phyloP scores from a whole-genome alignment of 2,888 invertebrate species.

The Arrhopalites spinosus region DNA sequence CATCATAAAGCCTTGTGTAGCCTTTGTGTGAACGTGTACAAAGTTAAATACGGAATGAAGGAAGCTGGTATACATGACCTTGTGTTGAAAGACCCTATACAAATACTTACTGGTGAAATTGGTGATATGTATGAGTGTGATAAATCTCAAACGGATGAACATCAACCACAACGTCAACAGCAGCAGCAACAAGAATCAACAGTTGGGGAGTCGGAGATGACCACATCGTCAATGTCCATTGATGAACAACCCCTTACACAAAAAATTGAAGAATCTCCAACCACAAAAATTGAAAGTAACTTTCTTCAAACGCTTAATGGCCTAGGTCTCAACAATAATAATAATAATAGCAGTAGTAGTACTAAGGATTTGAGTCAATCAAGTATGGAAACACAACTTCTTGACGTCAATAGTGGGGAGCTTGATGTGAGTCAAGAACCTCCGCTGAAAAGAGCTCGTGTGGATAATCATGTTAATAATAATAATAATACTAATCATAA shows the following conservation, averaged over 20 bases:
- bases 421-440: constrained; percentile 28
- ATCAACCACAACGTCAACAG: background rate
- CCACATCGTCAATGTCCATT: background rate
- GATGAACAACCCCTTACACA: background rate
- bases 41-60: constrained; percentile 51
- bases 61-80: constrained; percentile 54
- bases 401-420: background rate
- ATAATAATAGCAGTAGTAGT: background rate
- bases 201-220: background rate
- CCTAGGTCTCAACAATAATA: constrained; percentile 23
- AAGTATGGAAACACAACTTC: background rate
- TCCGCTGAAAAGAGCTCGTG: constrained; percentile 37
- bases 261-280: constrained; percentile 3
- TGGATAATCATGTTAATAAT: constrained; percentile 28
- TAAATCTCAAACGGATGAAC: constrained; percentile 8
- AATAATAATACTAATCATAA: background rate
- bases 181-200: background rate
- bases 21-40: constrained; percentile 53
- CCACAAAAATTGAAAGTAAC: background rate
- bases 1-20: constrained; percentile 57
- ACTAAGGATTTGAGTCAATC: background rate
- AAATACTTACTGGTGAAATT: constrained; percentile 7
- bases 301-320: constrained; percentile 20
- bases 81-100: constrained; percentile 15
- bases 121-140: constrained; percentile 19